phyloP scores from a whole-genome alignment of 2,888 invertebrate genomes.

The Stenchaetothrips biformis region DNA sequence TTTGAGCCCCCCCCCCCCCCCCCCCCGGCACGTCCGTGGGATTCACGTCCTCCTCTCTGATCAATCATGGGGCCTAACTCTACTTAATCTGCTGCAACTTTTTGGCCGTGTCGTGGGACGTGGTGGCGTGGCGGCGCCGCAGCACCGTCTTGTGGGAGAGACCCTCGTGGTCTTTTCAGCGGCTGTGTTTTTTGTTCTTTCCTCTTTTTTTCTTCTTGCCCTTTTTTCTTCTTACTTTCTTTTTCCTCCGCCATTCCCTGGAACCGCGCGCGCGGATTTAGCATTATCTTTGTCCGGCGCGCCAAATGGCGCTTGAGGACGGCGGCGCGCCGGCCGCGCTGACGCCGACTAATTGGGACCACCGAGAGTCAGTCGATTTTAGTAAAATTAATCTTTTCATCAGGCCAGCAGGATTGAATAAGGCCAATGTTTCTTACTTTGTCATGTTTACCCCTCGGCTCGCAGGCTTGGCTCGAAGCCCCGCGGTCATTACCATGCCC shows the following conservation, averaged over 20 bases:
- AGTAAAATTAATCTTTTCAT: too few species aligned
- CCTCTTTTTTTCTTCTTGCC: neutral
- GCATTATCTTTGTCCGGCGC: neutral
- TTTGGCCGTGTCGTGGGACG: neutral
- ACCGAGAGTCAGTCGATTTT: too few species aligned
- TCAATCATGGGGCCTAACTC: constrained; percentile 19
- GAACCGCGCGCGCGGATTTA: neutral
- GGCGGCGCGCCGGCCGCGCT: neutral
- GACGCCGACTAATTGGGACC: too few species aligned
- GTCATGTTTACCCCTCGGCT: too few species aligned
- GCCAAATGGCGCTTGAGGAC: neutral
- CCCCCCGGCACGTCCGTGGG: neutral
- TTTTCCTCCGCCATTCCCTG: neutral
- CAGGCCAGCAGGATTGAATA: too few species aligned
- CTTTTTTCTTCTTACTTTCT: neutral
- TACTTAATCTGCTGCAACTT: constrained; percentile 21
- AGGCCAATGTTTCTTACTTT: too few species aligned
- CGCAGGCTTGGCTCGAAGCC: too few species aligned
- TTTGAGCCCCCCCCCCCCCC: neutral
- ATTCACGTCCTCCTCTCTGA: neutral
- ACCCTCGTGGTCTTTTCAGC: neutral
- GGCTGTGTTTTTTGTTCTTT: neutral
- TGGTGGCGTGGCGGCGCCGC: neutral
- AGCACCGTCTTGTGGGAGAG: neutral
- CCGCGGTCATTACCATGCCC: too few species aligned